These are phyloP conservation scores for Cheirogaleus medius DNA, from an alignment of 2,113 vertebrate species.

Conservation along the genomic window DNA sequence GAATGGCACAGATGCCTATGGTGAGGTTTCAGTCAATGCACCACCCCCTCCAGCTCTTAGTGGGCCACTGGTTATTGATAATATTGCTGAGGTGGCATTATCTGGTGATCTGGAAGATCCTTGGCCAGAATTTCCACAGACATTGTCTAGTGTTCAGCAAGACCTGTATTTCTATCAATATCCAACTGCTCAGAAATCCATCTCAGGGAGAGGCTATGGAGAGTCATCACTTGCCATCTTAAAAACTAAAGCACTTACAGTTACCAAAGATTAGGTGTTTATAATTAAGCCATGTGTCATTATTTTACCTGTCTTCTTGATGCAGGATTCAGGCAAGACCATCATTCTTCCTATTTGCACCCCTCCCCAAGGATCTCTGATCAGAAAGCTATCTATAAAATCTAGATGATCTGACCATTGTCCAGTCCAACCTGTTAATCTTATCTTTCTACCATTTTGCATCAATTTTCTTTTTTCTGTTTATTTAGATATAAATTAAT, in stretches of 20 bases:
- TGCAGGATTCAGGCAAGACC: not conserved
- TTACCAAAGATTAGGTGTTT: not conserved
- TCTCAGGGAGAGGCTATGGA: not conserved
- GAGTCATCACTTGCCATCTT: not conserved
- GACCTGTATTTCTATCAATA: not conserved
- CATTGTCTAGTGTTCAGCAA: not conserved
- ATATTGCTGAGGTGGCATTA: not conserved
- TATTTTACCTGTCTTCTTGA: not conserved
- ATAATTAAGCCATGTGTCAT: not conserved
- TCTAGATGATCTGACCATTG: not conserved
- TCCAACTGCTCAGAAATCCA: not conserved
- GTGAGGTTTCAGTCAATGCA: not conserved
- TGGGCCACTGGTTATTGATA: not conserved
- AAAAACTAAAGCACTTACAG: not conserved
- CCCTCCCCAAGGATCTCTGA: not conserved
- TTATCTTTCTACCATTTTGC: not conserved
- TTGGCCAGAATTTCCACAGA: not conserved
- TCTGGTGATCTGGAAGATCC: not conserved
- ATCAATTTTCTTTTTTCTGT: not conserved
- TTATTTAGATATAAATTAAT: constrained; percentile 16
- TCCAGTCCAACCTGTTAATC: not conserved
- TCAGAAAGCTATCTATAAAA: not conserved
- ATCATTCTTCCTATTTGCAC: not conserved
- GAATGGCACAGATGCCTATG: not conserved
- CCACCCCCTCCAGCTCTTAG: fast-evolving